These are phyloP conservation scores for Chaetops frenatus DNA, from an alignment of 2,113 vertebrate species.

Conservation along the genomic window DNA sequence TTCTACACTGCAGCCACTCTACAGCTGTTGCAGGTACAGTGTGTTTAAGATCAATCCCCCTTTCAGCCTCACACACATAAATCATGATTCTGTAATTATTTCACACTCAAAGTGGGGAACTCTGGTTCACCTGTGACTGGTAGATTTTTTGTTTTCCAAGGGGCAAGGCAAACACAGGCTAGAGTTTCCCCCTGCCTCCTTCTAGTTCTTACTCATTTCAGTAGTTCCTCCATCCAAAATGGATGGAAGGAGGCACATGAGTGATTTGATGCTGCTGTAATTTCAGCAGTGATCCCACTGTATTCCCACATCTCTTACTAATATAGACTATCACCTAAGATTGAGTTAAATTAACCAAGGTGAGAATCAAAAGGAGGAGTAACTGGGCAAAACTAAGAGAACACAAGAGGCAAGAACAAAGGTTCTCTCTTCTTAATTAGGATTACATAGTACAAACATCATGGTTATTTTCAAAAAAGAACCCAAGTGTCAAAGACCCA, in stretches of 20 bases:
- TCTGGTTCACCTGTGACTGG: rapidly evolving
- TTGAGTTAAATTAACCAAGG: neutral
- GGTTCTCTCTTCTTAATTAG: neutral
- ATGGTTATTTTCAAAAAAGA: neutral
- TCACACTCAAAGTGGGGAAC: neutral
- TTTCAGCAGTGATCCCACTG: neutral
- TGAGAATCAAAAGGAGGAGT: neutral
- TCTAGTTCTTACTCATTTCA: neutral
- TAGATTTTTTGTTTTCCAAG: neutral
- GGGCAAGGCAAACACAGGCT: neutral
- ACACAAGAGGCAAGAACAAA: neutral
- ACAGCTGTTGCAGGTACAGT: neutral
- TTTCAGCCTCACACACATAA: neutral
- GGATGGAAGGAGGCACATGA: neutral
- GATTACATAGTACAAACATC: neutral
- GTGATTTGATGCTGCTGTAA: neutral
- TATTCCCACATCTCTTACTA: neutral
- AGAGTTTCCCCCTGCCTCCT: neutral
- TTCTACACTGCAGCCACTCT: neutral
- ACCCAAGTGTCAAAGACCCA: neutral
- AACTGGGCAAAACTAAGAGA: neutral
- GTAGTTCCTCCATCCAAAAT: neutral
- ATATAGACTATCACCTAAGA: neutral
- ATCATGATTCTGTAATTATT: neutral
- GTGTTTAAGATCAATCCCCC: neutral